phyloP scores from a whole-genome alignment of 2,888 invertebrate genomes.

The Netelia fuscicornis region DNA sequence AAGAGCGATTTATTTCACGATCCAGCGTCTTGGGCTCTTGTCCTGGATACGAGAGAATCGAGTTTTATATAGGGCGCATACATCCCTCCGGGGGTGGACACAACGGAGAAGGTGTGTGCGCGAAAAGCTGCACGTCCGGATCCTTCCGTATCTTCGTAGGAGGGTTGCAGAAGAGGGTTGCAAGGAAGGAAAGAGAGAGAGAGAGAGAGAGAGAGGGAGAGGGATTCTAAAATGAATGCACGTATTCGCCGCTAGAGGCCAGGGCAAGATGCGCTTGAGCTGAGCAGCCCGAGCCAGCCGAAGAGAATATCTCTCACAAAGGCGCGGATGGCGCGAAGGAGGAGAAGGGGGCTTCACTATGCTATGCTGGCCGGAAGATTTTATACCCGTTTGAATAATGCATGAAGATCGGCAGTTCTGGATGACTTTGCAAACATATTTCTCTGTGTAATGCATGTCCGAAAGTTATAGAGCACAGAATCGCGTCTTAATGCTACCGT shows the following conservation, averaged over 20 bases:
- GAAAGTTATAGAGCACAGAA: constrained; percentile 56
- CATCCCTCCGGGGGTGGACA: constrained; percentile 30
- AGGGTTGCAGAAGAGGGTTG: too few species aligned
- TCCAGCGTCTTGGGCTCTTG: background rate
- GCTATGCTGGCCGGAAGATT: constrained; percentile 54
- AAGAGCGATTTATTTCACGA: constrained; percentile 34
- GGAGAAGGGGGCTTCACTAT: background rate
- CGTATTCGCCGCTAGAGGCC: constrained; percentile 25
- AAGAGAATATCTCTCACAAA: constrained; percentile 35
- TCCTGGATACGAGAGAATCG: constrained; percentile 35
- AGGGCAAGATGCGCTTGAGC: constrained; percentile 11
- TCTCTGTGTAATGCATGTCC: constrained; percentile 65
- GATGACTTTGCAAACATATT: constrained; percentile 68
- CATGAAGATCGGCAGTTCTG: constrained; percentile 65
- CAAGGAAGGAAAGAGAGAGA: background rate
- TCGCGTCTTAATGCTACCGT: constrained; percentile 49
- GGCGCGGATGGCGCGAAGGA: background rate
- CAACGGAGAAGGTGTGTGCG: constrained; percentile 13
- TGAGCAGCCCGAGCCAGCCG: constrained; percentile 21
- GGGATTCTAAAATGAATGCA: constrained; percentile 28
- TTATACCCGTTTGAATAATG: constrained; percentile 67
- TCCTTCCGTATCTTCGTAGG: constrained; percentile 21
- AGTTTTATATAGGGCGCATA: background rate
- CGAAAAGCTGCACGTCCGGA: constrained; percentile 17
- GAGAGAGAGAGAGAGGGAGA: background rate